These are phyloP conservation scores for Microctenopoma lineatum DNA, from an alignment of 2,797 vertebrate species.

Conservation along the genomic window DNA sequence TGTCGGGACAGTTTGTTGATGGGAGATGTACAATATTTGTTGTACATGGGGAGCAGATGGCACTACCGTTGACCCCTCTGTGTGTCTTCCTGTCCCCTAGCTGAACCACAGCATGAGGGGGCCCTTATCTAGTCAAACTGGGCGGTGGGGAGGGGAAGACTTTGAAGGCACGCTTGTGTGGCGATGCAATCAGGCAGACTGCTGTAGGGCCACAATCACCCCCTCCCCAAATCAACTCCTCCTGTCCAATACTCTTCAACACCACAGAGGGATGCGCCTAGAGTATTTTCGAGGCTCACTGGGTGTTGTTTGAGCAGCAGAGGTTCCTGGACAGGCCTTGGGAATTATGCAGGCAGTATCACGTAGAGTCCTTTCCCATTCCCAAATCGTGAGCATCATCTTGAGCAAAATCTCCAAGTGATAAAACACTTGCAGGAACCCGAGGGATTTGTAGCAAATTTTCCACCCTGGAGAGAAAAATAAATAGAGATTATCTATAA, in stretches of 20 bases:
- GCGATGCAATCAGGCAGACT: conserved; percentile 83
- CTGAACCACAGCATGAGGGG: conserved; percentile 80
- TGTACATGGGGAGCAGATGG: conserved; percentile 74
- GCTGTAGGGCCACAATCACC: conserved; percentile 66
- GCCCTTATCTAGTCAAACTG: conserved; percentile 86
- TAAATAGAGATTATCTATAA: conserved; percentile 82
- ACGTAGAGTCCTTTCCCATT: conserved; percentile 51
- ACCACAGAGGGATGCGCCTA: conserved; percentile 42
- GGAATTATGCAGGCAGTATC: conserved; percentile 63
- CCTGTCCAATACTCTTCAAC: conserved; percentile 46
- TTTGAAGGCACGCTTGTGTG: conserved; percentile 84
- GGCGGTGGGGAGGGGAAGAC: conserved; percentile 77
- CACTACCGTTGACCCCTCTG: conserved; percentile 78
- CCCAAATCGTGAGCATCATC: conserved; percentile 61
- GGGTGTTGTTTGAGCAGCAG: conserved; percentile 40
- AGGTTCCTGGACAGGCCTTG: conserved; percentile 44
- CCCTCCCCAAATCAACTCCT: conserved; percentile 26
- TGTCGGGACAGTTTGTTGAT: conserved; percentile 64
- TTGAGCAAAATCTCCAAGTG: conserved; percentile 62
- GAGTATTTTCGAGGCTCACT: conserved; percentile 23
- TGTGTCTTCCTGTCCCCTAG: conserved; percentile 82
- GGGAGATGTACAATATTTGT: conserved; percentile 61
- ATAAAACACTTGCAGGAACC: conserved; percentile 75
- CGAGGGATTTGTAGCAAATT: conserved; percentile 74
- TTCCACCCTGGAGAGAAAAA: conserved; percentile 82